These are phyloP conservation scores for Gallinago undulata DNA, from an alignment of 2,113 vertebrate genomes.

Conservation along the genomic window DNA sequence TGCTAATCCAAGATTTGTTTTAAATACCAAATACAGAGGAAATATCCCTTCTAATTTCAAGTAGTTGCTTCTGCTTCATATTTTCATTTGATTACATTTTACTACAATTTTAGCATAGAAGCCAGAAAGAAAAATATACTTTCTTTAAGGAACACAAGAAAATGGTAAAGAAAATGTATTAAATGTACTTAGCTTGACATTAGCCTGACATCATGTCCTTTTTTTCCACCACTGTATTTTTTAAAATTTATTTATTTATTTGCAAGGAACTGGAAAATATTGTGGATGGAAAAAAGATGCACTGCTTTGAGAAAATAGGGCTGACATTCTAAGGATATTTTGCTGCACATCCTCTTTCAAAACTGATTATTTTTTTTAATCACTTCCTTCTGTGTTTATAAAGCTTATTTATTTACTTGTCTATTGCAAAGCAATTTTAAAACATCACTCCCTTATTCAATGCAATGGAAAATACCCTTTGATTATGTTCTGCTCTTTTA, in stretches of 20 bases:
- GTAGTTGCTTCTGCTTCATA: neutral
- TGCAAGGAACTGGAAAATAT: neutral
- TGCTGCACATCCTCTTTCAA: neutral
- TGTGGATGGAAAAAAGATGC: neutral
- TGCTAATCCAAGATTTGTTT: slow-evolving; percentile 13
- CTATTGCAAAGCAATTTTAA: neutral
- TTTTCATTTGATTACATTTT: slow-evolving; percentile 46
- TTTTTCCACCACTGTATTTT: neutral
- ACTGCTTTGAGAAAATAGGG: neutral
- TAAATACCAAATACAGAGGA: neutral
- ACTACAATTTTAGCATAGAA: neutral
- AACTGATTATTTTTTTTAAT: neutral
- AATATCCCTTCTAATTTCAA: slow-evolving; percentile 6
- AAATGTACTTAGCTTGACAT: neutral
- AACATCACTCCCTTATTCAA: neutral
- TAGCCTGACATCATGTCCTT: neutral
- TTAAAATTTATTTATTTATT: no score
- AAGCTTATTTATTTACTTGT: neutral
- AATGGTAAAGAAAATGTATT: neutral
- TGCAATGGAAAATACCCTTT: neutral
- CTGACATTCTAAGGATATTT: neutral
- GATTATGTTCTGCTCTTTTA: neutral
- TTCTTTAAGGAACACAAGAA: neutral
- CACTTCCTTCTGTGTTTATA: neutral
- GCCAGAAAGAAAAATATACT: neutral